Evolutionary conservation across 2,888 invertebrate species (phyloP).

Genomic region (Beris chalybata): DNA sequence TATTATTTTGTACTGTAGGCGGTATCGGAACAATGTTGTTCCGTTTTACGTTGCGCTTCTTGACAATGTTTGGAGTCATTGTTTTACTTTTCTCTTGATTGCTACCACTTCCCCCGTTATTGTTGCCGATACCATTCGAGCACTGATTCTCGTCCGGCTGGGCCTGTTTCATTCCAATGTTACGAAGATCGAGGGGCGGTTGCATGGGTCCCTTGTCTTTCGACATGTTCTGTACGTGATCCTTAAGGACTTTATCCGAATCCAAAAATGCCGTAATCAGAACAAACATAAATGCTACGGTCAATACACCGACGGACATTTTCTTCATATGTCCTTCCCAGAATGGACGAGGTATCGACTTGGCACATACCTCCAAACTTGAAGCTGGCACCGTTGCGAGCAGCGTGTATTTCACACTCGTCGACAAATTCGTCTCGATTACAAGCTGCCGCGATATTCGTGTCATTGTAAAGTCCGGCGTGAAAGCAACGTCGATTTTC

Average conservation of each 20-base stretch:
- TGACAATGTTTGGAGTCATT: constrained; percentile 4
- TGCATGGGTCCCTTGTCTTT: constrained; percentile 60
- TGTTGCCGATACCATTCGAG: neutral
- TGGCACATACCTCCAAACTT: constrained; percentile 69
- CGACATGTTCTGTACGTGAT: constrained; percentile 55
- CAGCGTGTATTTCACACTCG: constrained; percentile 68
- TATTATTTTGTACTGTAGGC: neutral
- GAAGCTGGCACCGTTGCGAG: constrained; percentile 65
- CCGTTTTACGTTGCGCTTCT: constrained; percentile 34
- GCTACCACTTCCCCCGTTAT: neutral
- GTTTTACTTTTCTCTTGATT: constrained; percentile 27
- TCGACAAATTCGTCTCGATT: constrained; percentile 64
- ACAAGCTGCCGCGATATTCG: constrained; percentile 68
- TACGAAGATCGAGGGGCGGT: constrained; percentile 65
- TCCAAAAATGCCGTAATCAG: constrained; percentile 71
- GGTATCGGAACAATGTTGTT: constrained; percentile 11
- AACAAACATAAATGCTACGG: constrained; percentile 66
- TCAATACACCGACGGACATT: constrained; percentile 62
- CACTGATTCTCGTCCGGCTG: constrained; percentile 4
- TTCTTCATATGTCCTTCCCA: constrained; percentile 78
- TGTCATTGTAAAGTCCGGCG: constrained; percentile 83
- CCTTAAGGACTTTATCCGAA: constrained; percentile 68
- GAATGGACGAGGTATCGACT: constrained; percentile 68
- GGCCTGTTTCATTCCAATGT: constrained; percentile 43
- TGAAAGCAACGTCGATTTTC: constrained; percentile 83